phyloP scores from a whole-genome alignment of 37 sponge, comb jelly and placozoan species.

The Theonella swinhoei region DNA sequence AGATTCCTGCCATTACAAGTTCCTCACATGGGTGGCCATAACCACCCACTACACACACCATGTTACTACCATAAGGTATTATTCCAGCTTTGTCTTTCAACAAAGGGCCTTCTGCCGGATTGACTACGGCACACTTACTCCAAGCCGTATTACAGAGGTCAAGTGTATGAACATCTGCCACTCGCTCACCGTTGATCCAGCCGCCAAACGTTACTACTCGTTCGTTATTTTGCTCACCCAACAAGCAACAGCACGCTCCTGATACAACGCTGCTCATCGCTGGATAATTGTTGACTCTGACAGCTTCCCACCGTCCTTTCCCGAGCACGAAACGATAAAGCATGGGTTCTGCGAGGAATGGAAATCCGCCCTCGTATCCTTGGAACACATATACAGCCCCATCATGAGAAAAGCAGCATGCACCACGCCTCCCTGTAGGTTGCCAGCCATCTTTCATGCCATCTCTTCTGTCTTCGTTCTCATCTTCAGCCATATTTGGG shows the following conservation, averaged over 20 bases:
- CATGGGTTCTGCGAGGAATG: background rate
- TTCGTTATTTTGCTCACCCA: background rate
- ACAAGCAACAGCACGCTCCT: background rate
- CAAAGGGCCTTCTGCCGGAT: slow-evolving; percentile 29
- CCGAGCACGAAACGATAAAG: background rate
- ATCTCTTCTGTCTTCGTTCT: no score
- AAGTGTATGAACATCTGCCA: slow-evolving; percentile 27
- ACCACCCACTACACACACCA: slow-evolving; percentile 69
- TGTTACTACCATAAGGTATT: slow-evolving; percentile 43
- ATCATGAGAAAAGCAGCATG: background rate
- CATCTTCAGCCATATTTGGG: no score
- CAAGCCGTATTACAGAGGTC: slow-evolving; percentile 20
- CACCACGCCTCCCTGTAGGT: slow-evolving; percentile 7
- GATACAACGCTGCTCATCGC: background rate
- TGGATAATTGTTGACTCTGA: background rate
- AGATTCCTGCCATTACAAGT: background rate
- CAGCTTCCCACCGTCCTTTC: background rate
- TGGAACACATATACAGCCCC: background rate
- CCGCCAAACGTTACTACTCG: slow-evolving; percentile 50
- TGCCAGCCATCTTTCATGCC: no score
- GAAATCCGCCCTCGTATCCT: background rate
- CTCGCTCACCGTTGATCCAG: slow-evolving; percentile 11
- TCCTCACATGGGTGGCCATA: slow-evolving; percentile 42
- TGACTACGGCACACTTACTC: slow-evolving; percentile 3
- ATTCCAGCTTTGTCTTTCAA: slow-evolving; percentile 62